Evolutionary conservation across 1,140 invertebrate genomes (phyloP).

Genomic region (Meloidogyne floridensis): DNA sequence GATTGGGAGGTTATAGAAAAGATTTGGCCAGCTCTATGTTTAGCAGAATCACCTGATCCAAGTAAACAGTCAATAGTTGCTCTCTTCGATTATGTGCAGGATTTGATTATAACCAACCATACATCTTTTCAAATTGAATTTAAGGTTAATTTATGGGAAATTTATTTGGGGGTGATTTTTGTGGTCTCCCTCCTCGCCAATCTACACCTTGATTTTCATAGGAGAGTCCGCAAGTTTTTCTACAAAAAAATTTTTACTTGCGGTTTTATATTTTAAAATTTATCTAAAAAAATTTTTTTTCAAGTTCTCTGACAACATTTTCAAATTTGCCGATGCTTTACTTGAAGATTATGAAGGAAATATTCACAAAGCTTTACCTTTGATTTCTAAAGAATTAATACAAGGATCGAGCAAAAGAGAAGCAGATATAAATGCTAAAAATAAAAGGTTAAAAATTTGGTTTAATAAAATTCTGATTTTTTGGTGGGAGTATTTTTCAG

Average conservation of each 20-base stretch:
- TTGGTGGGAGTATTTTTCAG: too few relatives aligned
- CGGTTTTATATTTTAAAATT: background rate
- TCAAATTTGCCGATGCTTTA: slow-evolving; percentile 33
- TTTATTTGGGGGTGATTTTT: too few relatives aligned
- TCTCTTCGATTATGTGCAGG: slow-evolving; percentile 73
- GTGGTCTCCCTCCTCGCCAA: too few relatives aligned
- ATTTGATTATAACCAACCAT: slow-evolving; percentile 68
- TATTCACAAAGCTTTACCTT: slow-evolving; percentile 33
- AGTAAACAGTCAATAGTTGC: slow-evolving; percentile 80
- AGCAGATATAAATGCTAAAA: background rate
- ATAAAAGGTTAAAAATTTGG: background rate
- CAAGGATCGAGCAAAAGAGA: background rate
- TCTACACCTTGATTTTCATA: too few relatives aligned
- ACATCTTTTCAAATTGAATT: slow-evolving; percentile 69
- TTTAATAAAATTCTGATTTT: background rate
- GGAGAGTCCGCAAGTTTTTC: too few relatives aligned
- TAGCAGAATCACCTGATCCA: background rate
- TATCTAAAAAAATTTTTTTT: slow-evolving; percentile 28
- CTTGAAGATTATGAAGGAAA: slow-evolving; percentile 41
- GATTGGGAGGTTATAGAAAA: slow-evolving; percentile 76
- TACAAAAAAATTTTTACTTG: too few relatives aligned
- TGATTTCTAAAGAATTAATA: slow-evolving; percentile 32
- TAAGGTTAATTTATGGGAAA: slow-evolving; percentile 29
- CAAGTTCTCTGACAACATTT: slow-evolving; percentile 48
- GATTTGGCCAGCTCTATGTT: slow-evolving; percentile 74